Conservation (phyloP, 1,140 invertebrate species). For the Probaryconus sp. region DNA sequence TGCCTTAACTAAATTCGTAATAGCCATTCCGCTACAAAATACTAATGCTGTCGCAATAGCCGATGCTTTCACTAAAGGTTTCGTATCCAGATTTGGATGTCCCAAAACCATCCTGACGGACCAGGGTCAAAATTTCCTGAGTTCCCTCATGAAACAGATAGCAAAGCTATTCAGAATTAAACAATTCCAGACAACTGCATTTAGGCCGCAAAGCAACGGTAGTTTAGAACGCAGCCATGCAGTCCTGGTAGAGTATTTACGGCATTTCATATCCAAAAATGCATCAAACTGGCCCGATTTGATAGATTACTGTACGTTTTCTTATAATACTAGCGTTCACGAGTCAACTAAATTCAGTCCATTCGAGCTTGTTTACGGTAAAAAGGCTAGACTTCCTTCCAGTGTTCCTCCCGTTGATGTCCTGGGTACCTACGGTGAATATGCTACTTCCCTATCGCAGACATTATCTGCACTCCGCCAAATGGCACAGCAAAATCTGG, state of each 20-base stretch:
- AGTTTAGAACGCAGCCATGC: slow-evolving; percentile 69
- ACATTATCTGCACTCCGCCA: background rate
- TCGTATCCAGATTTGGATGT: slow-evolving; percentile 5
- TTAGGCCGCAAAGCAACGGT: slow-evolving; percentile 70
- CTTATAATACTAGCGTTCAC: slow-evolving; percentile 61
- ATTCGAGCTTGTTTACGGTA: slow-evolving; percentile 35
- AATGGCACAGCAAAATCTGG: background rate
- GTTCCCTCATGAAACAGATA: slow-evolving; percentile 23
- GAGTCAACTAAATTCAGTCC: slow-evolving; percentile 58
- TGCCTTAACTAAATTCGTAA: slow-evolving; percentile 62
- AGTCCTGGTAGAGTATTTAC: slow-evolving; percentile 59
- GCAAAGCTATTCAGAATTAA: slow-evolving; percentile 33
- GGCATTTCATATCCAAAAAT: slow-evolving; percentile 48
- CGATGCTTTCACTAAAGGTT: slow-evolving; percentile 15
- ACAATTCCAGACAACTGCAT: slow-evolving; percentile 9
- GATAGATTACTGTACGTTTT: slow-evolving; percentile 52
- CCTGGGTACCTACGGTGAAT: slow-evolving; percentile 7
- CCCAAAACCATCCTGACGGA: slow-evolving; percentile 24
- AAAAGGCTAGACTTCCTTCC: slow-evolving; percentile 29
- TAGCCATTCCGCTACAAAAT: slow-evolving; percentile 32
- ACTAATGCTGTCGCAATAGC: background rate
- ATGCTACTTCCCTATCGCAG: background rate
- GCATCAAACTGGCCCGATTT: slow-evolving; percentile 67
- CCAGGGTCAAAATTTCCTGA: slow-evolving; percentile 35
- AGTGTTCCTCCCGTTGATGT: background rate